Conservation (phyloP, 2,797 vertebrate species). For the Lepus oiostolus region DNA sequence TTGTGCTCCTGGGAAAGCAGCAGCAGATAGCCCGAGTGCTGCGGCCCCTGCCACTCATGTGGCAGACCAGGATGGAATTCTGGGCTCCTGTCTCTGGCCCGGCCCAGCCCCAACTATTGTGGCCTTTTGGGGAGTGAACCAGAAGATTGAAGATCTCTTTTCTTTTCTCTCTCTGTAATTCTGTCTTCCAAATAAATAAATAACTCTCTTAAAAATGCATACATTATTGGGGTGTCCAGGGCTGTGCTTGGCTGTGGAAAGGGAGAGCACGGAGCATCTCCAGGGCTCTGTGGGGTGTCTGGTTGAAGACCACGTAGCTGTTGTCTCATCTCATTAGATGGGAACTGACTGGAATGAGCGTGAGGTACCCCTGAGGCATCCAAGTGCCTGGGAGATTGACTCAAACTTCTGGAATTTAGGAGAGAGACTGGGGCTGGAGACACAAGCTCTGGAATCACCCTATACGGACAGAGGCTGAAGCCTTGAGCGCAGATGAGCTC, state of each 20-base stretch:
- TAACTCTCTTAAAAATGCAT: too few species aligned
- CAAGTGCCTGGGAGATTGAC: neutral
- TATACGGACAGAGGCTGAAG: neutral
- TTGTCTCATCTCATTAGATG: too few species aligned
- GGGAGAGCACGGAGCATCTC: neutral
- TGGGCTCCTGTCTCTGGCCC: too few species aligned
- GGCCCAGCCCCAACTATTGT: too few species aligned
- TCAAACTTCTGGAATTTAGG: neutral
- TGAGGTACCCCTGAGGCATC: neutral
- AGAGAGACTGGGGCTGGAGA: neutral
- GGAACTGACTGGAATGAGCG: neutral
- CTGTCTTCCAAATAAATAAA: too few species aligned
- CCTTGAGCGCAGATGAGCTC: neutral
- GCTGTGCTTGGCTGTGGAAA: neutral
- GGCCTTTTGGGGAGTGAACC: too few species aligned
- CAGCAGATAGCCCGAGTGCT: too few species aligned
- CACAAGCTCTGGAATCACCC: neutral
- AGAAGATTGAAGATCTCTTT: too few species aligned
- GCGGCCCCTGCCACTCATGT: too few species aligned
- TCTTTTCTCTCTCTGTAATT: too few species aligned
- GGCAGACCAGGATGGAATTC: too few species aligned
- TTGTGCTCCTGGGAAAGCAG: too few species aligned
- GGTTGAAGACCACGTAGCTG: neutral
- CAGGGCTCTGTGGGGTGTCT: neutral
- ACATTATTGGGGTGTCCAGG: neutral